These are phyloP conservation scores for Julus scandinavius DNA, from an alignment of 2,888 invertebrate genomes.

Conservation along the genomic window DNA sequence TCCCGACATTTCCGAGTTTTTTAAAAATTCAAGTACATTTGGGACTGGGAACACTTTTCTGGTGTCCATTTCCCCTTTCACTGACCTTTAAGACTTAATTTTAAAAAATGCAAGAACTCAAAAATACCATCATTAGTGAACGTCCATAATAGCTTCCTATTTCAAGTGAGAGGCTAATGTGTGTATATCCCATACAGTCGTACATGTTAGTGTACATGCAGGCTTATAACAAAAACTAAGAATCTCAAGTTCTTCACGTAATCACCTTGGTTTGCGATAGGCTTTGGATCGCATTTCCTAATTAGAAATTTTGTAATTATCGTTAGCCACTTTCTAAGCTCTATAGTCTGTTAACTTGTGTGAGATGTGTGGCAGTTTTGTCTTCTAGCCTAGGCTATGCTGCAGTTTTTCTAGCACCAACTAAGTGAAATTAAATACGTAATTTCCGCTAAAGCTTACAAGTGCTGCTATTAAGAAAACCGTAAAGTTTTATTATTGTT, in stretches of 20 bases:
- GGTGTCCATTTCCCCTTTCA: too few relatives aligned
- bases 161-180: too few relatives aligned
- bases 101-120: too few relatives aligned
- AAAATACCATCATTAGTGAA: too few relatives aligned
- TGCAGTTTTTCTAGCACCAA: neutral
- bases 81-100: too few relatives aligned
- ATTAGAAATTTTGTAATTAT: neutral
- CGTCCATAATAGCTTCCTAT: too few relatives aligned
- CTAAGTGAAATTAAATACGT: neutral
- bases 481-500: neutral
- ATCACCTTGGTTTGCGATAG: neutral
- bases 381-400: neutral
- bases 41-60: too few relatives aligned
- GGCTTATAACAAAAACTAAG: too few relatives aligned
- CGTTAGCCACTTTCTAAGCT: neutral
- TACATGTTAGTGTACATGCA: too few relatives aligned
- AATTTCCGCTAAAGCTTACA: slow-evolving; percentile 1
- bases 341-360: neutral
- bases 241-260: neutral
- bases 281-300: neutral
- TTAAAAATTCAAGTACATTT: too few relatives aligned
- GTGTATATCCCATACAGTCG: too few relatives aligned
- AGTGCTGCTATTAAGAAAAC: slow-evolving; percentile 21
- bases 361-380: neutral
- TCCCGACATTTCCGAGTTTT: too few relatives aligned